Evolutionary conservation across 2,888 invertebrate genomes (phyloP), one percentile per base, ranked within the genome.

Genomic region (Trachelus iudaicus): DNA sequence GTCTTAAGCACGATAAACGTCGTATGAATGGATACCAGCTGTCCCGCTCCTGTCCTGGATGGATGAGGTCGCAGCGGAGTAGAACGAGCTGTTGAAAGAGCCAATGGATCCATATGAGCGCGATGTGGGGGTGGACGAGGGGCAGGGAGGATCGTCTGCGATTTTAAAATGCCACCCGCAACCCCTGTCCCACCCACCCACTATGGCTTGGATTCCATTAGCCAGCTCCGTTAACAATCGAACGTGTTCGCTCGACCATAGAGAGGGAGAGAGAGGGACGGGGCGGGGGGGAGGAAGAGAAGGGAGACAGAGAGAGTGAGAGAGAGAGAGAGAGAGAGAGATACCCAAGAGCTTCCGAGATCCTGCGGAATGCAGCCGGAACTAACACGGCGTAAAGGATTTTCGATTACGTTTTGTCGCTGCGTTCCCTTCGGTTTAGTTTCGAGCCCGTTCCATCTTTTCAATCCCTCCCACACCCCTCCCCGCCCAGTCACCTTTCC

Each of bases 371-470:
- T 75, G 75, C 71, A 30, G 56, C n/a, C 69, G 6, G 69, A 33
- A 79, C 69, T 79, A 79, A 81, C 76, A 13, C 76, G 81, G 76
- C 80, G 81, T 83, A 83, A 84, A 86, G 83, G 84, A 87, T 86
- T 86, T 87, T 85, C 84, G 85, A 86, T 86, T 85, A 83, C 82
- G 81, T 83, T 84, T 84, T 77, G 83, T 81, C 80, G 80, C 81
- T 73, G 69, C 81, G 78, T 78, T 73, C 78, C 69, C 56, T 76
- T 79, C 80, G 73, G 75, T 68, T 76, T 74, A 69, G 69, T 79
- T 77, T 79, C 80, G 37, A 76, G 75, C 40, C 71, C 79, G 69
- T 69, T 71, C 73, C 81, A 31, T 71, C 69, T 34, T n/a, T 30
- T n/a, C 33, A 37, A 33, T 37, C 15, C 74, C 78, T 3, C 78